Percentiles rank a stretch among this genome's conserved stretches.
Conservation (phyloP, 2,113 vertebrate genomes). For the Orientallactaga bullata region DNA sequence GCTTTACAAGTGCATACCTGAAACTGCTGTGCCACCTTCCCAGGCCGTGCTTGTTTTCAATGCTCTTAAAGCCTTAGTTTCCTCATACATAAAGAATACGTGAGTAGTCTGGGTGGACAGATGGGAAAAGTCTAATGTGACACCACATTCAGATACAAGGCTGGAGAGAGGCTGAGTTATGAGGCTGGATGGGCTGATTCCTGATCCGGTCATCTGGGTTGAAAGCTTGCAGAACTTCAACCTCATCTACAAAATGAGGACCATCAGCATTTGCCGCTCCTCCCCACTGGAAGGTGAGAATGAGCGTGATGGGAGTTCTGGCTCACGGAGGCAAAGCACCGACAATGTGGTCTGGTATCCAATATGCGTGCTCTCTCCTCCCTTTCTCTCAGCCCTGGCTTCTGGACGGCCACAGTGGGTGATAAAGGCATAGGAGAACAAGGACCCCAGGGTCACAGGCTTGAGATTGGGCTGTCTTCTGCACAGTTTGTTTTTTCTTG, state of each 20-base stretch:
- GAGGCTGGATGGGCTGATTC: neutral
- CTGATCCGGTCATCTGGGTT: neutral
- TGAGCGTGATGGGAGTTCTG: neutral
- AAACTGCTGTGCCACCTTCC: too few species aligned
- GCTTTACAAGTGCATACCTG: too few species aligned
- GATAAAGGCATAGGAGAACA: neutral
- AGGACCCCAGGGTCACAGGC: neutral
- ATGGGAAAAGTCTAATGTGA: neutral
- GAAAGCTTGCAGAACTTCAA: slow-evolving; percentile 31
- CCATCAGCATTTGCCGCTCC: neutral
- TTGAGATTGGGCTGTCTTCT: neutral
- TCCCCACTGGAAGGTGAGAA: neutral
- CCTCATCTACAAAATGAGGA: neutral
- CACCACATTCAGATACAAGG: neutral
- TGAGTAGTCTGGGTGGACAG: neutral
- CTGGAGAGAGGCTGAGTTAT: neutral
- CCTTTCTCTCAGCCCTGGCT: neutral
- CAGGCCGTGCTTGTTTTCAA: neutral
- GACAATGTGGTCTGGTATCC: rapidly evolving
- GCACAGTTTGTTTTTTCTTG: neutral
- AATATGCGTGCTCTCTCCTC: neutral
- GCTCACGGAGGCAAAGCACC: neutral
- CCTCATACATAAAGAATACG: neutral
- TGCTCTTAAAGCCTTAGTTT: neutral
- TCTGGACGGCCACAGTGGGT: neutral